A percentile compares a stretch with the other conserved stretches of the same genome.
phyloP scores from a whole-genome alignment of 2,797 vertebrate genomes.

The Meriones psammophilus region DNA sequence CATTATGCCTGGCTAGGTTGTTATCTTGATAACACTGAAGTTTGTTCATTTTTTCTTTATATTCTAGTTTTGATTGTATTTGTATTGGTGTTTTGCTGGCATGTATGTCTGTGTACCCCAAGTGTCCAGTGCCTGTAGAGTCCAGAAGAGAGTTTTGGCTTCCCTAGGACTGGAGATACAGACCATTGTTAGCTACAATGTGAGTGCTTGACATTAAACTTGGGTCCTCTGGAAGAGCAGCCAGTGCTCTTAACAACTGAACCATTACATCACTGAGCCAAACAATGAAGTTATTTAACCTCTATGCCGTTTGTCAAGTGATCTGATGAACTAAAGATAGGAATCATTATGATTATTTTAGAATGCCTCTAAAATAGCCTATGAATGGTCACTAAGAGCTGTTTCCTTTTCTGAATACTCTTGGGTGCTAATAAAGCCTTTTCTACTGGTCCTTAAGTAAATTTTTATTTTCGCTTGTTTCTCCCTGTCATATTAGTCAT shows the following conservation, averaged over 20 bases:
- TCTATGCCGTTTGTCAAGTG: constrained; percentile 25
- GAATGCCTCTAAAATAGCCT: not conserved
- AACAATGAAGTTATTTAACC: constrained; percentile 31
- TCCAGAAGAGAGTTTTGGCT: not conserved
- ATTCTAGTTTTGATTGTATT: not conserved
- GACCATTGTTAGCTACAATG: not conserved
- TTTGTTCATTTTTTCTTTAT: not conserved
- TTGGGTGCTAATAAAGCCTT: not conserved
- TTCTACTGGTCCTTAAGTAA: not conserved
- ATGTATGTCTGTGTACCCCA: not conserved
- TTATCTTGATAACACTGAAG: constrained; percentile 44
- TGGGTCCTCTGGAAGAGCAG: not conserved
- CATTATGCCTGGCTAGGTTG: not conserved
- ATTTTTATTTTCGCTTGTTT: constrained; percentile 40
- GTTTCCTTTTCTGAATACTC: not conserved
- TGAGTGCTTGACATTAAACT: not conserved
- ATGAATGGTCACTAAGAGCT: not conserved
- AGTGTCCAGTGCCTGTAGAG: not conserved
- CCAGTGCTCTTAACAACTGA: not conserved
- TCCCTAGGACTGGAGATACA: no score
- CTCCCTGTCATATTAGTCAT: not conserved
- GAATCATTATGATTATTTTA: not conserved
- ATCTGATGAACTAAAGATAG: not conserved
- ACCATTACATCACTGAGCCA: not conserved
- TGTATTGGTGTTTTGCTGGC: not conserved